Conservation (phyloP, 2,888 invertebrate genomes). For the Cacoxenus indagator region DNA sequence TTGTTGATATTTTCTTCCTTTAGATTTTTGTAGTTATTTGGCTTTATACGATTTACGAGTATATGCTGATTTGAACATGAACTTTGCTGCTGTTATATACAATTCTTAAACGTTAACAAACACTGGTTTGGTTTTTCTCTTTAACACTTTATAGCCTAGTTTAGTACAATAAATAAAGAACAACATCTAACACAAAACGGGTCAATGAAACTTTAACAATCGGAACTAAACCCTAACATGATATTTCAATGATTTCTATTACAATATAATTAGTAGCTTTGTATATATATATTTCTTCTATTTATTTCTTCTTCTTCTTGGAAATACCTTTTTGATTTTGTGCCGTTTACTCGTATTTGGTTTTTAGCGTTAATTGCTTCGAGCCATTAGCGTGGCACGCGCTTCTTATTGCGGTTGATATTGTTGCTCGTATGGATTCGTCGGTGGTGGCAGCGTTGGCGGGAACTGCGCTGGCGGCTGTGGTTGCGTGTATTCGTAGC, state of each 20-base stretch:
- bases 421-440: constrained; percentile 57
- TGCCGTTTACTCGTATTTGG: no score
- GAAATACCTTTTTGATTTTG: constrained; percentile 10
- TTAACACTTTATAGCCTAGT: background rate
- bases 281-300: background rate
- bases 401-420: constrained; percentile 49
- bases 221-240: background rate
- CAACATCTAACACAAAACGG: background rate
- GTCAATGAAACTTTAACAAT: background rate
- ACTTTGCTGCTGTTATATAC: background rate
- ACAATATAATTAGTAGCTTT: background rate
- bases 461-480: background rate
- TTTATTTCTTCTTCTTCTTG: constrained; percentile 11
- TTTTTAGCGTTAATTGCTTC: background rate
- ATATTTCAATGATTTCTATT: constrained; percentile 34
- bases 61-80: background rate
- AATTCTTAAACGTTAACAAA: background rate
- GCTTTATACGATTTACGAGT: background rate
- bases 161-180: background rate
- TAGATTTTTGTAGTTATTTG: constrained; percentile 14
- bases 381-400: constrained; percentile 26
- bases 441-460: constrained; percentile 18
- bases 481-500: constrained; percentile 47
- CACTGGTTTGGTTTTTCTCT: background rate
- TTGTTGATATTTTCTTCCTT: constrained; percentile 26